Percentiles rank a stretch among this genome's conserved stretches.
Evolutionary conservation across 2,797 vertebrate genomes (phyloP).

Genomic region (Okamejei kenojei): DNA sequence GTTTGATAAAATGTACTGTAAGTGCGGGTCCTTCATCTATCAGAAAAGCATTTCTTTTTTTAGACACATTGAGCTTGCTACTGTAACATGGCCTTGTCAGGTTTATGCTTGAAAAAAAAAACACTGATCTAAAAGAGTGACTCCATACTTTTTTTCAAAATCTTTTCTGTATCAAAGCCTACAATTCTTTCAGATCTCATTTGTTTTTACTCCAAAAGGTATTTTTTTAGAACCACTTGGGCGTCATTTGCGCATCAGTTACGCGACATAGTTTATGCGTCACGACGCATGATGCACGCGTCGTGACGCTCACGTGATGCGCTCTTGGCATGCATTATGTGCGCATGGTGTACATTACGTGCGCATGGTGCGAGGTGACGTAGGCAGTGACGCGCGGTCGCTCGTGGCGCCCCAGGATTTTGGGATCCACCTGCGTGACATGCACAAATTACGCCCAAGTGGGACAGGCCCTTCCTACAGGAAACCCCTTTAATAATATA

Average conservation of each 20-base stretch:
- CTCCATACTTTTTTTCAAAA: neutral
- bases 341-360: no score
- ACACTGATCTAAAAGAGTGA: neutral
- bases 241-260: no score
- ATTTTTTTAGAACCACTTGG: no score
- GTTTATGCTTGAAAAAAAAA: neutral
- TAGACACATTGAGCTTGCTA: slow-evolving; percentile 1
- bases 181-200: slow-evolving; percentile 8
- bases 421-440: no score
- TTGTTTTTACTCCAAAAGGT: neutral
- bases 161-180: neutral
- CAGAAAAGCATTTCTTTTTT: slow-evolving; percentile 6
- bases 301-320: no score
- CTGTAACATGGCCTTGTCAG: neutral
- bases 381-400: no score
- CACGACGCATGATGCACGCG: no score
- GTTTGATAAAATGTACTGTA: neutral
- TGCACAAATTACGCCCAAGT: no score
- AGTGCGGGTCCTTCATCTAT: slow-evolving; percentile 27
- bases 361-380: no score
- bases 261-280: no score
- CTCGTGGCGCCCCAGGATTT: no score
- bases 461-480: neutral
- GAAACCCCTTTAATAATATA: neutral
- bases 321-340: no score